Evolutionary conservation across 1,140 invertebrate genomes (phyloP), one percentile per base, ranked within the genome.

Genomic region (Sycobia sp.): DNA sequence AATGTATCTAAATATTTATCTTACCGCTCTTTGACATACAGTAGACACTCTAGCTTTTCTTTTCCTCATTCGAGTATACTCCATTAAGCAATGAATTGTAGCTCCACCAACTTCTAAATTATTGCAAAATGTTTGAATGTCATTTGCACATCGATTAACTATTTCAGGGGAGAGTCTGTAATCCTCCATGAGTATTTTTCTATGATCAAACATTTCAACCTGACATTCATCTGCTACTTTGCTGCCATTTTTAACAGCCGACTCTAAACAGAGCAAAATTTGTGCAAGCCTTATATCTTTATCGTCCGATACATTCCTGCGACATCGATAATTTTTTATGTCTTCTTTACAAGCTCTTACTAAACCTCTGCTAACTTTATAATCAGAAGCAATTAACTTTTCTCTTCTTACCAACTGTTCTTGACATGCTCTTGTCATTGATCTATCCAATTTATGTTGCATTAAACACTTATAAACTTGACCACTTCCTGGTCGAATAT

Each of bases 11-110:
- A 43, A 32, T 29, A 43, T 16, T 32, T 54, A 56, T 79, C 80
- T 80, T 78, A 88, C 89, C 57, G 86, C 87, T 69, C 87, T 84
- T 76, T 88, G 86, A 73, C 93, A 95, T 27, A 83, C 77, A 13
- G 85, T 71, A 16, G 87, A 85, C 4, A 93, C 86, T 69, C 87
- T 83, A 34, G 85, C 84, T 68, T 82, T 83, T 56, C 82, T 85
- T 61, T 86, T 87, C 25, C 84, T 82, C 14, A 78, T 64, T 67
- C 88, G 86, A 4, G 94, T 91, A 81, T 95, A 90, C 53, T 93
- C 90, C 94, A 99, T 96, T 43, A 99, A 81, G 78, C 97, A 99
- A 79, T 99, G 96, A 66, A 99, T 90, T 0, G 95, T 97, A 73
- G 90, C 89, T 0, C 95, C 95, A 25, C 89, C 91, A 56, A 88